Base-by-base conservation (phyloP, 2,888 invertebrate species). In the Acanthosepion pharaonis region DNA sequence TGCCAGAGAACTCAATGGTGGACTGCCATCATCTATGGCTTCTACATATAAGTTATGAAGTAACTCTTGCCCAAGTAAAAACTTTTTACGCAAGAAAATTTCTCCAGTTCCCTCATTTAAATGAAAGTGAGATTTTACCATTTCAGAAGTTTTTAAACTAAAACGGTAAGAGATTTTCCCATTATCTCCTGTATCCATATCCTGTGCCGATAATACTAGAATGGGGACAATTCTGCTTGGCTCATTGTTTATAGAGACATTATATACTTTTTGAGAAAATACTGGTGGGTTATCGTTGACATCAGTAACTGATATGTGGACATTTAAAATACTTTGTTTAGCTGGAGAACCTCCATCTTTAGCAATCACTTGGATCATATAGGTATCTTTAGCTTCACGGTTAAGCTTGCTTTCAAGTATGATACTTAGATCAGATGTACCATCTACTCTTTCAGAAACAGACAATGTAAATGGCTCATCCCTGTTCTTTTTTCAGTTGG, bases 321-420 rank as follows among this genome's bases (percentile, higher is more conserved):
- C 78, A 78, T 78, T 18, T n/a, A 78, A 78, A 33, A 78, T 11
- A 33, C 78, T 78, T 78, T 78, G n/a, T 78, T n/a, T 78, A 78
- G n/a, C n/a, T 15, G 78, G 78, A 33, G 78, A 78, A 15, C 78
- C 78, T n/a, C 78, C 78, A 78, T 78, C 78, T 78, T n/a, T 78
- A 78, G 78, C 78, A 78, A 78, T 78, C n/a, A 78, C 78, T 78
- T 78, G 78, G n/a, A 78, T 78, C 78, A 33, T 78, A 33, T 78
- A 78, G 9, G 20, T 18, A 78, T 78, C 78, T 11, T 78, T 78
- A 33, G n/a, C 78, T 15, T 78, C 78, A 15, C 78, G 9, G n/a
- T 78, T 18, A 5, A 78, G 33, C 78, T 15, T 78, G 18, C 15
- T 33, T 78, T 78, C 78, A 9, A 78, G 18, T 33, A 78, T 78